Evolutionary conservation across 2,888 invertebrate species (phyloP), one percentile per base, ranked within the genome.

Genomic region (Aphidius colemani): DNA sequence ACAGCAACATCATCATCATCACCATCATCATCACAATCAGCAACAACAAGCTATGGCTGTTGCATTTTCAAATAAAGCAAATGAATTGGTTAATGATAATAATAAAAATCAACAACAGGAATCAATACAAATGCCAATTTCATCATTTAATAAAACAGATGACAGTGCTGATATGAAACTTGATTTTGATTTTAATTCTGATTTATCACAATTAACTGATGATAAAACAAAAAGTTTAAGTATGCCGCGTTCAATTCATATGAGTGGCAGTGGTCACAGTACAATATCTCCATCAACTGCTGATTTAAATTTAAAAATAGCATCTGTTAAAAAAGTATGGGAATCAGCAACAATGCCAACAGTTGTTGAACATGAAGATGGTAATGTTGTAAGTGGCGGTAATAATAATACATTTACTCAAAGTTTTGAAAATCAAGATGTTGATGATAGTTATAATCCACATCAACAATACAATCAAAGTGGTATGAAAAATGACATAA

Each of bases 281-380:
- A 89, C 90, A 8, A 92, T 92, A 72, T 91, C 91, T 9, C 90
- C 90, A 13, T 89, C 92, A 69, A 92, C 94, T 48, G 95, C 95
- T 48, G 96, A 96, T 83, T 88, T 96, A 71, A 95, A 95, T 84
- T 88, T 94, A 84, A 96, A 96, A 85, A 96, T 96, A 73, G 95
- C 95, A 46, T 94, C 95, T 69, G 96, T 96, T 53, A 96, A 96
- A 83, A 94, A 92, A 73, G 87, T 88, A 11, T 94, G 93, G 93
- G 93, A 94, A 76, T 87, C 81, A 69, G 84, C 84, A 9, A 84
- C 86, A 6, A 90, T 89, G 89, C 88, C 89, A 11, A 88, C 89
- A 1, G 89, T 88, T 13, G 87, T 87, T 18, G 90, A 90, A 74
- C 86, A 86, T 70, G 82, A 83, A 55, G 83, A 87, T 78, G 73